Percentiles rank a stretch among this genome's conserved stretches.
Conservation (phyloP, 2,797 vertebrate species). For the Pagetopsis macropterus region DNA sequence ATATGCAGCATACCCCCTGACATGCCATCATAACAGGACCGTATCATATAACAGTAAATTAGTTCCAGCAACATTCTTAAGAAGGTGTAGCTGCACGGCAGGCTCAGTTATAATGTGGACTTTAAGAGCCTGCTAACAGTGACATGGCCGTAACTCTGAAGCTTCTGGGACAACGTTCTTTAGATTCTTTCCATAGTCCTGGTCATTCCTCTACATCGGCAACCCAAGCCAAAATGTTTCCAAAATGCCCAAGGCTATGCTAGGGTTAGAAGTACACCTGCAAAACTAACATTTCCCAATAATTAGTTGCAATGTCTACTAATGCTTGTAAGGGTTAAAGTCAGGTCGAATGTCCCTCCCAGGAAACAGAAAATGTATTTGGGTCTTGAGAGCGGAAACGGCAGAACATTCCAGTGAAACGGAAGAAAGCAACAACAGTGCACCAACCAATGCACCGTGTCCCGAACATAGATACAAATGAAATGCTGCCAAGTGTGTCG, state of each 20-base stretch:
- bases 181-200: constrained; percentile 65
- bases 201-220: constrained; percentile 9
- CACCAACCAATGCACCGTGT: no score
- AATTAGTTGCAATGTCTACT: background rate
- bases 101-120: background rate
- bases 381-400: background rate
- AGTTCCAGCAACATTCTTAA: constrained; percentile 9
- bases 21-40: constrained; percentile 2
- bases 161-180: constrained; percentile 29
- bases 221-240: constrained; percentile 1
- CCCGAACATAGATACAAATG: no score
- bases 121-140: constrained; percentile 24
- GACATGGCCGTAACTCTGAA: constrained; percentile 21
- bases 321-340: background rate
- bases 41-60: constrained; percentile 23
- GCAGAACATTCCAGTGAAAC: background rate
- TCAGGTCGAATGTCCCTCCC: background rate
- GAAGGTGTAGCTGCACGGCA: constrained; percentile 26
- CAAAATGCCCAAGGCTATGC: background rate
- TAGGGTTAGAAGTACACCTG: background rate
- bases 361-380: background rate
- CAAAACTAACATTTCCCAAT: background rate
- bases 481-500: background rate
- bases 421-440: background rate
- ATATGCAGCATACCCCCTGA: background rate